Conservation (phyloP, 2,888 invertebrate genomes). For the Ormyrus thymus region DNA sequence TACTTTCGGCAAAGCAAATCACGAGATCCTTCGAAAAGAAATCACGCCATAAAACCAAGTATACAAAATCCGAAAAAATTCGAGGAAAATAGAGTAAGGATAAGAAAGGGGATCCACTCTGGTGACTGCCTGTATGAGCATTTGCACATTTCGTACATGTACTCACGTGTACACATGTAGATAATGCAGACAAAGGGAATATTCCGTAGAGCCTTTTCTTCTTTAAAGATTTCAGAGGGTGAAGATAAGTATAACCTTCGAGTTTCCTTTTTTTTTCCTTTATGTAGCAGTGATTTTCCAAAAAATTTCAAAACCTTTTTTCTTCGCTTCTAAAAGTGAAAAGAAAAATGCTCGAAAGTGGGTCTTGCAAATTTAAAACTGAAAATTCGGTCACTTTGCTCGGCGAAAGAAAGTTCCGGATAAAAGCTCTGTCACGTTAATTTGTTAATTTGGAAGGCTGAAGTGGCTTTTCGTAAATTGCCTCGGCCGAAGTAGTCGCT, state of each 20-base stretch:
- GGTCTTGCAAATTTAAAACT: not conserved
- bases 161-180: not conserved
- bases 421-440: too few species aligned
- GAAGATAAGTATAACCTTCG: not conserved
- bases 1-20: constrained; percentile 14
- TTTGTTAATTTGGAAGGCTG: too few species aligned
- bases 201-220: not conserved
- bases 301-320: not conserved
- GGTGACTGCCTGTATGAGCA: not conserved
- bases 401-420: too few species aligned
- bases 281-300: too few species aligned
- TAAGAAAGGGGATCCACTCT: constrained; percentile 36
- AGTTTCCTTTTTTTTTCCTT: too few species aligned
- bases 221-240: not conserved
- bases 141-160: constrained; percentile 30
- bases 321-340: not conserved
- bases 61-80: constrained; percentile 23
- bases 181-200: constrained; percentile 10
- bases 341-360: not conserved
- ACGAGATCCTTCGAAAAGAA: constrained; percentile 24
- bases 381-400: too few species aligned
- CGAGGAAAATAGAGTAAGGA: constrained; percentile 45
- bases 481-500: too few species aligned
- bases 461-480: too few species aligned
- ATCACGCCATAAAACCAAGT: constrained; percentile 31